Evolutionary conservation across 2,113 vertebrate genomes (phyloP).

Genomic region (Cynoglossus semilaevis): DNA sequence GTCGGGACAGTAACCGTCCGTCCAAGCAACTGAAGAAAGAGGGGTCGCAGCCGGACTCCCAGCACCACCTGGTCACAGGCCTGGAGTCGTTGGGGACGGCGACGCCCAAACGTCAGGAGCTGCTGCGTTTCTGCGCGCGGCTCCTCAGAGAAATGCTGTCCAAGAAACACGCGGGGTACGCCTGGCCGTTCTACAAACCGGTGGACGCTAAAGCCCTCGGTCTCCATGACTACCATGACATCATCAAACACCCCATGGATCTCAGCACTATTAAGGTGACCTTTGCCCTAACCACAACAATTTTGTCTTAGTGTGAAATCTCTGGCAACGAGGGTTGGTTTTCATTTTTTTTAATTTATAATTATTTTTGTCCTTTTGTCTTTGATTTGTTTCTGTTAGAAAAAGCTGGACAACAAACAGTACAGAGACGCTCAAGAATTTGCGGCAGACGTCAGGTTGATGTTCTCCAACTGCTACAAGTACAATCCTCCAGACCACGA

Average conservation of each 20-base stretch:
- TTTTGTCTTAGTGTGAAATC: too few species aligned
- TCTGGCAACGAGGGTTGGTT: too few species aligned
- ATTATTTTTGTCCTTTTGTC: too few species aligned
- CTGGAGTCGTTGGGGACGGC: constrained; percentile 44
- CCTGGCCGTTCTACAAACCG: constrained; percentile 92
- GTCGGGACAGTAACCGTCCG: constrained; percentile 81
- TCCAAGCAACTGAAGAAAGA: constrained; percentile 85
- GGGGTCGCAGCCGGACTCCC: constrained; percentile 79
- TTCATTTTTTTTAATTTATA: too few species aligned
- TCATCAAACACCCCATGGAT: constrained; percentile 95
- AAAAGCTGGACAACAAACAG: constrained; percentile 85
- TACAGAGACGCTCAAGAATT: constrained; percentile 91
- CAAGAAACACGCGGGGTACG: constrained; percentile 88
- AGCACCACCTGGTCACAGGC: constrained; percentile 68
- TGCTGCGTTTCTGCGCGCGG: constrained; percentile 81
- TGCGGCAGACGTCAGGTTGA: constrained; percentile 88
- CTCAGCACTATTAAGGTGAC: constrained; percentile 88
- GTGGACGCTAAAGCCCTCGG: constrained; percentile 86
- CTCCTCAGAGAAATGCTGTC: constrained; percentile 88
- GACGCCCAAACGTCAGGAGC: constrained; percentile 78
- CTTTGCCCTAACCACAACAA: too few species aligned
- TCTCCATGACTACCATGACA: constrained; percentile 89
- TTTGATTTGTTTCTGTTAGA: constrained; percentile 62
- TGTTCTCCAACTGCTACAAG: constrained; percentile 98
- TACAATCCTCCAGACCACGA: constrained; percentile 95